Percentiles rank a stretch among this genome's conserved stretches.
phyloP scores from a whole-genome alignment of 2,797 vertebrate genomes.

The Myiothlypis chrysogaster region DNA sequence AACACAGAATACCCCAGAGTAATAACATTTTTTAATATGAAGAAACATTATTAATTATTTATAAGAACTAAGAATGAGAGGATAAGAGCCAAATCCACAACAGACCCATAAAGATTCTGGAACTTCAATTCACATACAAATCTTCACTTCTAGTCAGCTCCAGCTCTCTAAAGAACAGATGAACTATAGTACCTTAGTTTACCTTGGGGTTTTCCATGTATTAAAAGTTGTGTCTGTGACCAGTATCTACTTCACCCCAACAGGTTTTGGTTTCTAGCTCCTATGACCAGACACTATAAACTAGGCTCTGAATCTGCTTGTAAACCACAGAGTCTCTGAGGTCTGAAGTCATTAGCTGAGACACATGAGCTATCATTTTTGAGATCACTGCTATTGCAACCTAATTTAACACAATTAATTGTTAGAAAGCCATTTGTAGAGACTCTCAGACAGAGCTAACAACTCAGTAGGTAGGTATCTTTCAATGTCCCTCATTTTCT shows the following conservation, averaged over 20 bases:
- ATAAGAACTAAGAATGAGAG: not conserved
- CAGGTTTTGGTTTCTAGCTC: not conserved
- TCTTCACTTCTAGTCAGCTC: not conserved
- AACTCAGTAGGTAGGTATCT: not conserved
- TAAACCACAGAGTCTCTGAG: not conserved
- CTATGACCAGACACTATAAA: not conserved
- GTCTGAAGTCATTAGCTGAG: not conserved
- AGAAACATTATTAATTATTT: not conserved
- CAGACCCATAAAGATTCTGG: not conserved
- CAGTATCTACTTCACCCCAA: not conserved
- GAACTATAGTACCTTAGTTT: not conserved
- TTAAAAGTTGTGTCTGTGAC: not conserved
- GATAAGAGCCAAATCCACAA: not conserved
- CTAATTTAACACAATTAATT: not conserved
- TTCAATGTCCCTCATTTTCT: not conserved
- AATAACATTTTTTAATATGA: not conserved
- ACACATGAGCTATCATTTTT: not conserved
- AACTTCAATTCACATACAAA: not conserved
- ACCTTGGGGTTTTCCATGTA: not conserved
- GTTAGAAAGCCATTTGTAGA: not conserved
- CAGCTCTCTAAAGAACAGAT: not conserved
- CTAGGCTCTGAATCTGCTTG: not conserved
- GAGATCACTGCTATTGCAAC: not conserved
- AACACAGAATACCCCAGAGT: not conserved
- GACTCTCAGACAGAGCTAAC: not conserved